These are phyloP conservation scores for Dysmachus trigonus DNA, from an alignment of 2,888 invertebrate genomes.

Conservation along the genomic window DNA sequence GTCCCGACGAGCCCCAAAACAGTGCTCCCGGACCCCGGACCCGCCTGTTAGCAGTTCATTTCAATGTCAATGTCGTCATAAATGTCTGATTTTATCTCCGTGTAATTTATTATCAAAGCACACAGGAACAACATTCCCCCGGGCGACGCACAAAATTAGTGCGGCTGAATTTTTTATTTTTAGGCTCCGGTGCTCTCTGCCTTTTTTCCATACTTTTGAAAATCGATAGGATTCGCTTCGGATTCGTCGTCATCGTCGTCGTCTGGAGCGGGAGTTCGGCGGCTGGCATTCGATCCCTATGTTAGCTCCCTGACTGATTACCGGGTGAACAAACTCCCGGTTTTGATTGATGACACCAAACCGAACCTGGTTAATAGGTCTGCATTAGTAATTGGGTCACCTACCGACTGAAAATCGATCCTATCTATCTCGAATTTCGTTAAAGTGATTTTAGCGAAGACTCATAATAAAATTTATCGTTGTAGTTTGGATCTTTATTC, in stretches of 20 bases:
- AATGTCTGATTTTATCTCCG: conserved; percentile 54
- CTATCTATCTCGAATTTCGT: neutral
- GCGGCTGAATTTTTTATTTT: neutral
- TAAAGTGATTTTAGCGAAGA: neutral
- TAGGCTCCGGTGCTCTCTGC: neutral
- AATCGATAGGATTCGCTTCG: conserved; percentile 20
- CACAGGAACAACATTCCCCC: conserved; percentile 24
- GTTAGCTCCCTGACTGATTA: conserved; percentile 2
- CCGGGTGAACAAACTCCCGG: conserved; percentile 28
- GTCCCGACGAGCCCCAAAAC: neutral
- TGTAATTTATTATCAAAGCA: conserved; percentile 52
- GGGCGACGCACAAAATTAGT: conserved; percentile 33
- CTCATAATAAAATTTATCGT: neutral
- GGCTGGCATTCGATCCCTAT: neutral
- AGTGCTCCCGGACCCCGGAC: no score
- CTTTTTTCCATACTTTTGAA: neutral
- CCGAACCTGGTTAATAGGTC: conserved; percentile 15
- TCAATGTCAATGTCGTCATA: conserved; percentile 56
- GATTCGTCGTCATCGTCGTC: no score
- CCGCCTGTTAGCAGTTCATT: conserved; percentile 50
- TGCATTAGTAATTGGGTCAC: conserved; percentile 32
- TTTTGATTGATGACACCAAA: conserved; percentile 29
- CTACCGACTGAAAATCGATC: neutral
- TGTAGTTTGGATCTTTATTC: neutral
- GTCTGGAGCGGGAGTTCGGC: neutral